Percentiles rank a stretch among this genome's conserved stretches.
Evolutionary conservation across 2,113 vertebrate species (phyloP).

Genomic region (Chloroceryle aenea): DNA sequence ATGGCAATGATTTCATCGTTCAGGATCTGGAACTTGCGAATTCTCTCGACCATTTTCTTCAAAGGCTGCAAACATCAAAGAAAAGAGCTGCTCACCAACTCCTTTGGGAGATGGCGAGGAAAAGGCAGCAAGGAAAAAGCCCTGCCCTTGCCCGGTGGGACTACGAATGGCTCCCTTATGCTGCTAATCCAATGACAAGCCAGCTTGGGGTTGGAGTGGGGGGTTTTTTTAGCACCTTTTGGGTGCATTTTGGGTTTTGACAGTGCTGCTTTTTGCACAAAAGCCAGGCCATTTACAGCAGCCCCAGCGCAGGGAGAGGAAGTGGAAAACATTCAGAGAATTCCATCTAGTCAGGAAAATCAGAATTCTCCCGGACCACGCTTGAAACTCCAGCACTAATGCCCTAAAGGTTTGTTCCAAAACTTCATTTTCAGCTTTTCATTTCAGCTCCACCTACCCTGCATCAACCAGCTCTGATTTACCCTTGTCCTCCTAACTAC

Average conservation of each 20-base stretch:
- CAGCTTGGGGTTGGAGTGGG: neutral
- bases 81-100: neutral
- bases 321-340: neutral
- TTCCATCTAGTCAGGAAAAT: neutral
- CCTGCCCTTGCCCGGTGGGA: neutral
- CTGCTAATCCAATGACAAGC: neutral
- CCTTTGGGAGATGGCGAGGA: neutral
- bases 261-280: neutral
- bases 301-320: neutral
- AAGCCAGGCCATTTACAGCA: neutral
- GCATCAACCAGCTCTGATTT: neutral
- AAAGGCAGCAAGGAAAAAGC: too few species aligned
- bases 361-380: neutral
- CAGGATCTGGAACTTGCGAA: constrained; percentile 95
- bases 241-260: neutral
- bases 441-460: fast-evolving
- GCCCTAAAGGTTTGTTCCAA: neutral
- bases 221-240: too few species aligned
- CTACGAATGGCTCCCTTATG: neutral
- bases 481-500: neutral
- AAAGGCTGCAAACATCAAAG: constrained; percentile 80
- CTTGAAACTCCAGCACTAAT: neutral
- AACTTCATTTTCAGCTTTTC: neutral
- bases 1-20: constrained; percentile 95
- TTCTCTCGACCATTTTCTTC: constrained; percentile 99